Conservation (phyloP, 2,888 invertebrate genomes). For the Thymelicus sylvestris region DNA sequence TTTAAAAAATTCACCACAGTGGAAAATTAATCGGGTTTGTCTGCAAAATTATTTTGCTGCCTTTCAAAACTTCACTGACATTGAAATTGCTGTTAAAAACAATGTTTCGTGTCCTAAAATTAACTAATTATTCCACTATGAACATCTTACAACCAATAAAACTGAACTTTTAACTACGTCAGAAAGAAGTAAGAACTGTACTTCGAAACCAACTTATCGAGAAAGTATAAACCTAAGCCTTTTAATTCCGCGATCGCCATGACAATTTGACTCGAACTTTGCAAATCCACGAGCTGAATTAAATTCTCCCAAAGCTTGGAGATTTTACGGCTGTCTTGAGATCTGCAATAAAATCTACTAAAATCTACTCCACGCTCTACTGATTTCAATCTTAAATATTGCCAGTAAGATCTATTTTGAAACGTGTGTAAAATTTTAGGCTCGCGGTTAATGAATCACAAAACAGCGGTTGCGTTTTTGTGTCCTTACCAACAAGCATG, state of each 20-base stretch:
- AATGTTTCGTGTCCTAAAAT: not conserved
- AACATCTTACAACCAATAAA: slow-evolving; percentile 21
- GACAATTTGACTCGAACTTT: slow-evolving; percentile 44
- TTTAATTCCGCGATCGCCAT: slow-evolving; percentile 39
- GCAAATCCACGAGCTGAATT: slow-evolving; percentile 53
- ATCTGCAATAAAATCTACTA: slow-evolving; percentile 54
- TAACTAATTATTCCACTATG: not conserved
- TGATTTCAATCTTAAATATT: slow-evolving; percentile 41
- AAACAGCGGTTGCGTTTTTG: slow-evolving; percentile 53
- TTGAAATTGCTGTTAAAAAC: not conserved
- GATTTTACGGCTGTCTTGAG: slow-evolving; percentile 56
- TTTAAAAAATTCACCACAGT: no score
- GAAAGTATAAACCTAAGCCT: slow-evolving; percentile 35
- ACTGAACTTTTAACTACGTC: slow-evolving; percentile 22
- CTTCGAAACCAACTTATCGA: slow-evolving; percentile 29
- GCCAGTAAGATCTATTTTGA: slow-evolving; percentile 41
- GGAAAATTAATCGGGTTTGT: no score
- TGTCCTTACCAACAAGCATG: slow-evolving; percentile 22
- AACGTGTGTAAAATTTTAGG: slow-evolving; percentile 38
- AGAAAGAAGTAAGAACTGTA: slow-evolving; percentile 22
- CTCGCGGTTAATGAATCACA: slow-evolving; percentile 54
- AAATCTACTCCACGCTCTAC: slow-evolving; percentile 42
- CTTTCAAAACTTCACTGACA: no score
- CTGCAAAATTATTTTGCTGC: no score
- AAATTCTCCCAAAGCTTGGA: slow-evolving; percentile 51